Conservation (phyloP, 2,797 vertebrate genomes). For the Periparus ater region DNA sequence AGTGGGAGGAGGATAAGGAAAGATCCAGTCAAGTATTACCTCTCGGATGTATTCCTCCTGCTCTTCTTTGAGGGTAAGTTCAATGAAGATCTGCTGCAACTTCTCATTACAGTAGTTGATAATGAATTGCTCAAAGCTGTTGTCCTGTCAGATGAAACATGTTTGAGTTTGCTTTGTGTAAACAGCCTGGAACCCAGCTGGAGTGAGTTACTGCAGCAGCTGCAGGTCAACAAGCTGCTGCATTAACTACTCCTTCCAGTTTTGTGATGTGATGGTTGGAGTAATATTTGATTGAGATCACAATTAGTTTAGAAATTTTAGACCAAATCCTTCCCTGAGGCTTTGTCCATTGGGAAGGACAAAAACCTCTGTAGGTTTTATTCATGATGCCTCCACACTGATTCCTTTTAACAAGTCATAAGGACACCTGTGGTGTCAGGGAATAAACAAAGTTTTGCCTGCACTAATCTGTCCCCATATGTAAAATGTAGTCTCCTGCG, state of each 20-base stretch:
- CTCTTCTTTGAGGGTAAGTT: conserved; percentile 95
- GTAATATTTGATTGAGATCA: background rate
- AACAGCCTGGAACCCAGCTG: background rate
- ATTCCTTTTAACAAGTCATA: background rate
- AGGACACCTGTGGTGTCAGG: background rate
- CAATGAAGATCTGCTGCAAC: conserved; percentile 98
- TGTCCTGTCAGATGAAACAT: conserved; percentile 82
- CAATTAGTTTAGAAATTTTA: background rate
- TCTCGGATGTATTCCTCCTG: conserved; percentile 97
- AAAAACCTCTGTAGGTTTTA: background rate
- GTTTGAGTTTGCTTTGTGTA: background rate
- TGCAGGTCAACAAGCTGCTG: background rate
- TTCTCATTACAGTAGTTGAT: conserved; percentile 99
- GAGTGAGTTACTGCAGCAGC: background rate
- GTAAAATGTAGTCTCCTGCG: background rate
- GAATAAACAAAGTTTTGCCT: background rate
- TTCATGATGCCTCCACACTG: background rate
- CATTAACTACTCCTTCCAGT: background rate
- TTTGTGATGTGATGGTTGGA: background rate
- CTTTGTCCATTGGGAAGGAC: background rate
- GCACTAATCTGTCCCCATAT: background rate
- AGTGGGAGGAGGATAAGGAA: background rate
- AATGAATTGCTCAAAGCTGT: conserved; percentile 99
- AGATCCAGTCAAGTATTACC: conserved; percentile 69
- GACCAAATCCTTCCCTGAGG: conserved; percentile 5